These are phyloP conservation scores for sheep (Ovis aries) DNA, from an alignment of 2,113 vertebrate genomes.

Conservation along the genomic window DNA sequence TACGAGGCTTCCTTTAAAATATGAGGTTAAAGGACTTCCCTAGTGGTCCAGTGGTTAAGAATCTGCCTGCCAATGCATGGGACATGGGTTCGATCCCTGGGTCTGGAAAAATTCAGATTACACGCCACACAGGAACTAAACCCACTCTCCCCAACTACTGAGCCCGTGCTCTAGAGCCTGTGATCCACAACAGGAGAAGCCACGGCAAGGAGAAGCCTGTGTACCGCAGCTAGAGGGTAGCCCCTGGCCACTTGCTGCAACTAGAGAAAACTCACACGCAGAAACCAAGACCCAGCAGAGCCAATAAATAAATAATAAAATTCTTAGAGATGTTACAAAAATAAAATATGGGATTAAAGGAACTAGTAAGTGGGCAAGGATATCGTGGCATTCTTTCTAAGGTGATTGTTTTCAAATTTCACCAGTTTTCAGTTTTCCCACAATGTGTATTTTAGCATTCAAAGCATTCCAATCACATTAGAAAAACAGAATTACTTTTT, in stretches of 20 bases:
- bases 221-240: neutral
- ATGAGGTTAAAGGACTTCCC: neutral
- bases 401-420: neutral
- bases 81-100: neutral
- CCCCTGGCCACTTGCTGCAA: neutral
- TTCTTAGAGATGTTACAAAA: neutral
- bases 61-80: neutral
- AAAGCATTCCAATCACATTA: neutral
- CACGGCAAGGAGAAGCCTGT: neutral
- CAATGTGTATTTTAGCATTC: neutral
- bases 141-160: neutral
- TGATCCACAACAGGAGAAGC: neutral
- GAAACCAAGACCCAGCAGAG: neutral
- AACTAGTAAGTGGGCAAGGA: neutral
- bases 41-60: neutral
- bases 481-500: conserved; percentile 1
- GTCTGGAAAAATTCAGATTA: neutral
- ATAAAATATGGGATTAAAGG: neutral
- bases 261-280: neutral
- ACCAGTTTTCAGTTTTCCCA: neutral
- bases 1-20: neutral
- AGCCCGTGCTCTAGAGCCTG: neutral
- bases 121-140: neutral
- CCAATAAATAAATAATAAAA: neutral
- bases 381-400: neutral